Evolutionary conservation across 2,797 vertebrate genomes (phyloP), one percentile per base, ranked within the genome.

Genomic region (Arnoldichthys spilopterus): DNA sequence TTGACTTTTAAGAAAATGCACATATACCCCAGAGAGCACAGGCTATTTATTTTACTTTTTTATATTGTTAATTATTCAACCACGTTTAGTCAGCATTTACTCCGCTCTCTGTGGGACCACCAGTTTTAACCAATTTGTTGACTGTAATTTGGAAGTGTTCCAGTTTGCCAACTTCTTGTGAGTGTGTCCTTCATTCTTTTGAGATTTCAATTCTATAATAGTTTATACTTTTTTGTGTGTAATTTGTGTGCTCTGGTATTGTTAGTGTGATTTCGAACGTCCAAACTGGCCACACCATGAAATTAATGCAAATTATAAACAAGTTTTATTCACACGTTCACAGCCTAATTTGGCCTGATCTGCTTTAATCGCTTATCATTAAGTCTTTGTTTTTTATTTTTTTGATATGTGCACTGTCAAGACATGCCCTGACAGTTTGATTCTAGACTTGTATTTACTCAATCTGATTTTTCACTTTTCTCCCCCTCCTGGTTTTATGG

Each of bases 321-420:
- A 53, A 54, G 68, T 82, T 47, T 70, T 70, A 82, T 84, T 71
- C 80, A 84, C 40, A 43, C 74, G 77, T 76, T 72, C 78, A 68
- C 72, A 77, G 71, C 82, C 77, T 81, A 84, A 86, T 84, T 72
- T 62, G 81, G 72, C 84, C 67, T 85, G 28, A 28, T 84, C 84
- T 75, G 76, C 64, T 84, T 78, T 68, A 84, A 87, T 82, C 79
- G 0, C 74, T 76, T 86, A 82, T 86, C 85, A 37, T 81, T 78
- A 85, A 81, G 82, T 76, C 20, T n/a, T n/a, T n/a, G n/a, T n/a
- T n/a, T n/a, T n/a, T n/a, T n/a, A 47, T 49, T 82, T 81, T 79
- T 80, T 90, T 91, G 81, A 85, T 72, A 76, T 83, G 73, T 81
- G 72, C 84, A 82, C 68, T 45, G 59, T 70, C 69, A 79, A 83